These are phyloP conservation scores for Lepidotrigona ventralis DNA, from an alignment of 1,140 invertebrate genomes.

Conservation along the genomic window DNA sequence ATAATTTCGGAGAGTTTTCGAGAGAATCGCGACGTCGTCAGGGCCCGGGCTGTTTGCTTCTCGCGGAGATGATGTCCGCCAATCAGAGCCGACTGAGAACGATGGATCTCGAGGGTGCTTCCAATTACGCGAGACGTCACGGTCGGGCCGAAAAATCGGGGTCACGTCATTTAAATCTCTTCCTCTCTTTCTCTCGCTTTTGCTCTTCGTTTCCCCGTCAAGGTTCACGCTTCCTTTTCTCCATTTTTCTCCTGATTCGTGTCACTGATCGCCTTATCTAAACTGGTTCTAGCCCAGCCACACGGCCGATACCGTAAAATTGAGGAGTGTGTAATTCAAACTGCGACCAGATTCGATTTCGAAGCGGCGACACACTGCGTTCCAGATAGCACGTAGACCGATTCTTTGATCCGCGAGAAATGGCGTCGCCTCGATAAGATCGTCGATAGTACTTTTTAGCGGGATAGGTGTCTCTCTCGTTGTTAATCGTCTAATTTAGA, in stretches of 20 bases:
- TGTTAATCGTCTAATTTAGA: background rate
- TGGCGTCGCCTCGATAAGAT: background rate
- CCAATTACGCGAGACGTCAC: slow-evolving; percentile 72
- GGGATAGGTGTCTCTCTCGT: too few species aligned
- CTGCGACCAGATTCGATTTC: slow-evolving; percentile 38
- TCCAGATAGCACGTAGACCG: background rate
- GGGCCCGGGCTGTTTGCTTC: slow-evolving; percentile 52
- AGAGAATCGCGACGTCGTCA: background rate
- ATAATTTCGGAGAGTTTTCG: background rate
- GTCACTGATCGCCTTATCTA: slow-evolving; percentile 54
- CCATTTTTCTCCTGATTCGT: slow-evolving; percentile 44
- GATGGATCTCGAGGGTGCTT: slow-evolving; percentile 64
- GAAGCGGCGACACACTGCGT: background rate
- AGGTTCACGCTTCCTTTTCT: background rate
- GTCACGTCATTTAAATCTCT: slow-evolving; percentile 69
- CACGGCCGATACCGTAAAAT: slow-evolving; percentile 44
- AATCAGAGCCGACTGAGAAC: slow-evolving; percentile 66
- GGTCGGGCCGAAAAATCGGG: slow-evolving; percentile 63
- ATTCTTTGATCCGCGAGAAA: background rate
- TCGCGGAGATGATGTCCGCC: slow-evolving; percentile 52
- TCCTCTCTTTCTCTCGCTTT: too few species aligned
- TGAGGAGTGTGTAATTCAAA: slow-evolving; percentile 51
- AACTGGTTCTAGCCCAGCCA: slow-evolving; percentile 29
- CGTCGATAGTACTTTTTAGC: background rate
- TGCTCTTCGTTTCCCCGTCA: background rate